phyloP scores from a whole-genome alignment of 2,113 vertebrate genomes.

The Misgurnus mizolepis region DNA sequence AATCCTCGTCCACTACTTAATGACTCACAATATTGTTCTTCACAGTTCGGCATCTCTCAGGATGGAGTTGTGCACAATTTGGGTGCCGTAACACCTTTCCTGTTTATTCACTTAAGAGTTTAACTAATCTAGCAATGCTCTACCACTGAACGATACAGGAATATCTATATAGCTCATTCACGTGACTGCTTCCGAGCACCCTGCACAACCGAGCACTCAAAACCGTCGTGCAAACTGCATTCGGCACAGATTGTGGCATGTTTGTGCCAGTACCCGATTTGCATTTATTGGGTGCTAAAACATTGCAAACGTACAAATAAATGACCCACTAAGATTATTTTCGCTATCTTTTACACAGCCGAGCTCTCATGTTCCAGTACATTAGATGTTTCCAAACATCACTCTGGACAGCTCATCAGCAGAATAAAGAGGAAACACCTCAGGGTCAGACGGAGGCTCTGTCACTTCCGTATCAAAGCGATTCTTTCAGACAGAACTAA shows the following conservation, averaged over 20 bases:
- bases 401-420: slow-evolving; percentile 18
- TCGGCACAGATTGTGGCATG: neutral
- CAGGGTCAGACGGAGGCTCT: slow-evolving; percentile 35
- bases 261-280: neutral
- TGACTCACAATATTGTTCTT: slow-evolving; percentile 15
- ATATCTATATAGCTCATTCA: too few relatives aligned
- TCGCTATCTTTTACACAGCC: neutral
- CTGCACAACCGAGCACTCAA: too few relatives aligned
- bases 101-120: neutral
- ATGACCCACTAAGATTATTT: neutral
- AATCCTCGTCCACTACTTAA: neutral
- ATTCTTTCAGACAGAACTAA: slow-evolving; percentile 53
- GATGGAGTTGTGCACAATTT: neutral
- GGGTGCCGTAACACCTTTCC: neutral
- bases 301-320: neutral
- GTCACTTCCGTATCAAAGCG: slow-evolving; percentile 53
- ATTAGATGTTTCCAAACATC: neutral
- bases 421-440: slow-evolving; percentile 21
- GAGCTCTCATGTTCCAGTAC: neutral
- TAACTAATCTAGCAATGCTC: neutral
- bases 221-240: neutral
- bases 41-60: neutral
- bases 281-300: neutral
- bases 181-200: too few relatives aligned
- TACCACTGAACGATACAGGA: too few relatives aligned